Percentiles rank a stretch among this genome's conserved stretches.
phyloP scores from a whole-genome alignment of 2,797 vertebrate species.

The Amphiprion clarkii region DNA sequence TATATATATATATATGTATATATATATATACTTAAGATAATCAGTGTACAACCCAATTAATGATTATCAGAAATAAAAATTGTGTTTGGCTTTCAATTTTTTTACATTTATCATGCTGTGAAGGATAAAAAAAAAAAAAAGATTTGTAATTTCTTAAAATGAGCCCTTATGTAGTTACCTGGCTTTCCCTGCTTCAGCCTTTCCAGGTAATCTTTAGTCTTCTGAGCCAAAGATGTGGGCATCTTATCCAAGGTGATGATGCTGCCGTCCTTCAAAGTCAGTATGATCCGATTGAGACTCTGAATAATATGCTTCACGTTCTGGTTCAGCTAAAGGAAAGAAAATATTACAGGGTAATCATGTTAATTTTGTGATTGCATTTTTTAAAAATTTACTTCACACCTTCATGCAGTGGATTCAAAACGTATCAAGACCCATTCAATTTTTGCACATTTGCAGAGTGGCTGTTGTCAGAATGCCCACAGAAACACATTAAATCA shows the following conservation, averaged over 20 bases:
- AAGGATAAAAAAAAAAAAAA: conserved; percentile 14
- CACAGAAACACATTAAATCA: not conserved
- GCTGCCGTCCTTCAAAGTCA: conserved; percentile 92
- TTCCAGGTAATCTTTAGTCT: conserved; percentile 93
- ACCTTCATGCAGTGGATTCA: not conserved
- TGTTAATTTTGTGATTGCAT: not conserved
- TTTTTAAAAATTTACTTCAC: not conserved
- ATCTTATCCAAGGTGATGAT: conserved; percentile 92
- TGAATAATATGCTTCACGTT: conserved; percentile 93
- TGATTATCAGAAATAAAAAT: not conserved
- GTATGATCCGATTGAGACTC: conserved; percentile 85
- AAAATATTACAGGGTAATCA: conserved; percentile 10
- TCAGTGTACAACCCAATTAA: not conserved
- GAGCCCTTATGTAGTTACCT: conserved; percentile 78
- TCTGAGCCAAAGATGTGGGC: conserved; percentile 86
- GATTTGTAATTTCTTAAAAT: not conserved
- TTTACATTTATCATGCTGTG: too few species aligned
- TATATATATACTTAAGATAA: not conserved
- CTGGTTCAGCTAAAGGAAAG: conserved; percentile 89
- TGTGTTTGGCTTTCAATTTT: not conserved
- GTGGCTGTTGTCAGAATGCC: not conserved
- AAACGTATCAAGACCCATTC: too few species aligned
- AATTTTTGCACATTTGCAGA: too few species aligned
- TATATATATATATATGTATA: too few species aligned
- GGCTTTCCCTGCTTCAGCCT: conserved; percentile 90